phyloP scores from a whole-genome alignment of 2,797 vertebrate species.

The Erpetoichthys calabaricus region DNA sequence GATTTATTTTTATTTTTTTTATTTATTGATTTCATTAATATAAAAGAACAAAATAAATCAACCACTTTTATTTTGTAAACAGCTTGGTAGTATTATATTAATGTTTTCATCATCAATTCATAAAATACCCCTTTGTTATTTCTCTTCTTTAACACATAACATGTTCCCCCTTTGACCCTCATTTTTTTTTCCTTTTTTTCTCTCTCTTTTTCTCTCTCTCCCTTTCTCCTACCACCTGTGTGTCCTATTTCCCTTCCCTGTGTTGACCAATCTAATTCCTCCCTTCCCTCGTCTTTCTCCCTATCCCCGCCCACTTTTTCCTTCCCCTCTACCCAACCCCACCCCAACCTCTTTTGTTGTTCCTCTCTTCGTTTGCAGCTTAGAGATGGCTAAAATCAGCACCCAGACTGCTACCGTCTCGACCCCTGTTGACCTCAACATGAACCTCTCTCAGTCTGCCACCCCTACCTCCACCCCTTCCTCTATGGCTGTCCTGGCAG shows the following conservation, averaged over 20 bases:
- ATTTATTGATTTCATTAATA: conserved; percentile 32
- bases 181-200: conserved; percentile 51
- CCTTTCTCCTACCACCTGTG: conserved; percentile 24
- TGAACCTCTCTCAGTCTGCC: conserved; percentile 75
- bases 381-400: conserved; percentile 97
- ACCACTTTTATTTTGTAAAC: conserved; percentile 18
- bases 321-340: conserved; percentile 24
- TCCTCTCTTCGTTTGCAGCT: conserved; percentile 69
- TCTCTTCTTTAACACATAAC: conserved; percentile 73
- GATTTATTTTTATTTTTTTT: conserved; percentile 36
- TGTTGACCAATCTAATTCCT: conserved; percentile 35
- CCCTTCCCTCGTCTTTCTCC: conserved; percentile 23
- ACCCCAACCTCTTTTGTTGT: conserved; percentile 46
- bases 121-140: conserved; percentile 66
- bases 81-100: conserved; percentile 33
- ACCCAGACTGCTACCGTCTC: conserved; percentile 78
- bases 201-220: conserved; percentile 33
- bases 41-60: conserved; percentile 18
- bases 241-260: conserved; percentile 17
- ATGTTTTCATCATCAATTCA: conserved; percentile 55
- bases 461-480: conserved; percentile 66
- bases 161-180: conserved; percentile 66
- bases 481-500: conserved; percentile 73
- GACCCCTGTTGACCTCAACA: conserved; percentile 77
- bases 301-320: conserved; percentile 12